These are phyloP conservation scores for Calliphora vomitoria DNA, from an alignment of 2,888 invertebrate genomes.

Conservation along the genomic window DNA sequence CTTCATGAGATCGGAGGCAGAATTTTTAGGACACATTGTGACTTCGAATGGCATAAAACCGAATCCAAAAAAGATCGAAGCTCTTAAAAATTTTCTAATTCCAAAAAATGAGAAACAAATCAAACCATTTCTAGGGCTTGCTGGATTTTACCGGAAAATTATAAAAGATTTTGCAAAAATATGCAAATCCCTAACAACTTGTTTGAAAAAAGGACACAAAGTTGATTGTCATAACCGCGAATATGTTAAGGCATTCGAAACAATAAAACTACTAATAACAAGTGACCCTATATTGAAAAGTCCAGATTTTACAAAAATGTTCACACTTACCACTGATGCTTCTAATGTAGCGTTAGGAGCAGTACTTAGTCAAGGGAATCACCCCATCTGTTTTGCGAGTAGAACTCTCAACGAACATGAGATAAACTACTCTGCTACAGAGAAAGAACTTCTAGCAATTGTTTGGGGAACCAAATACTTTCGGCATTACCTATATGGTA, in stretches of 20 bases:
- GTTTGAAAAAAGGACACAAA: conserved; percentile 46
- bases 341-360: too few relatives aligned
- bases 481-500: too few relatives aligned
- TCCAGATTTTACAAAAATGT: conserved; percentile 54
- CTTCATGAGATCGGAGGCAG: not conserved
- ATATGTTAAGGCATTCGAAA: conserved; percentile 57
- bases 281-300: conserved; percentile 66
- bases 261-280: conserved; percentile 54
- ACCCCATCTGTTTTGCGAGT: too few relatives aligned
- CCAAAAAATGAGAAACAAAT: conserved; percentile 72
- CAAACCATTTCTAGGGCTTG: conserved; percentile 18
- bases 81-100: conserved; percentile 74
- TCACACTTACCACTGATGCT: too few relatives aligned
- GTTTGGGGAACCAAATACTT: too few relatives aligned
- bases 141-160: conserved; percentile 34
- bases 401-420: too few relatives aligned
- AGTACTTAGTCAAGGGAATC: conserved; percentile 30
- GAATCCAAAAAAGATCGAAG: conserved; percentile 59
- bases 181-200: conserved; percentile 27
- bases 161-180: conserved; percentile 47
- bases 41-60: conserved; percentile 38
- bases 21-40: conserved; percentile 34
- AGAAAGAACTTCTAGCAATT: too few relatives aligned
- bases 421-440: too few relatives aligned
- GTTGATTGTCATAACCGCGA: conserved; percentile 27